Percentiles rank a stretch among this genome's conserved stretches.
Evolutionary conservation across 35 echinoderm and acorn worm genomes (phyloP).

Genomic region (Apostichopus parvimensis): DNA sequence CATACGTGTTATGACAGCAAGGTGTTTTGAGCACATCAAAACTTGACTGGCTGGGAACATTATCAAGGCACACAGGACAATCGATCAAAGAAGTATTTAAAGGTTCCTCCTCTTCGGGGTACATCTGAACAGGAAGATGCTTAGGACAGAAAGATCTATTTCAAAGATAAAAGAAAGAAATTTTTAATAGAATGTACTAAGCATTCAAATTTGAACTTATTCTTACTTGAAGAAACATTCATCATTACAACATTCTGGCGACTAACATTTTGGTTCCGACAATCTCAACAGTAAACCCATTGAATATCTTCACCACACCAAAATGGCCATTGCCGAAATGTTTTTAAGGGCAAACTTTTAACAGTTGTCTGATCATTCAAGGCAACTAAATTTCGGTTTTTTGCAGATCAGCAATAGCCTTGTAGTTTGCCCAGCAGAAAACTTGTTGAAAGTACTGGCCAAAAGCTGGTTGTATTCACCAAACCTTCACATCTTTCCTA

Average conservation of each 20-base stretch:
- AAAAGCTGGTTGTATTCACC: too few species aligned
- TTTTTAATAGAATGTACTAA: not conserved
- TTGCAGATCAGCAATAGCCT: too few species aligned
- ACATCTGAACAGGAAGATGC: conserved; percentile 47
- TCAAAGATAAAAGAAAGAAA: not conserved
- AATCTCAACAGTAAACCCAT: not conserved
- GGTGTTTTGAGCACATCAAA: conserved; percentile 67
- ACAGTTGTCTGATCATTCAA: too few species aligned
- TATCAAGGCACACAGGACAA: conserved; percentile 55
- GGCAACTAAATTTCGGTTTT: too few species aligned
- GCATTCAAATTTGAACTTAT: not conserved
- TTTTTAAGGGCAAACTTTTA: too few species aligned
- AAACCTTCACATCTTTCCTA: too few species aligned
- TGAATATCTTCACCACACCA: not conserved
- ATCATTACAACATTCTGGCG: too few species aligned
- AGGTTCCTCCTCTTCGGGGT: not conserved
- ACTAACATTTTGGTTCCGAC: too few species aligned
- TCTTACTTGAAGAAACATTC: not conserved
- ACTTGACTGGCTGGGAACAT: conserved; percentile 28
- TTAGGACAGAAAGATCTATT: conserved; percentile 54
- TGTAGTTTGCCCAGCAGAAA: too few species aligned
- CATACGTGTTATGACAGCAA: conserved; percentile 58
- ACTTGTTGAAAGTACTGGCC: too few species aligned
- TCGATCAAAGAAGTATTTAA: conserved; percentile 32
- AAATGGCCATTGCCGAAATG: too few species aligned